These are phyloP conservation scores for Kuschelorhynchus macadamiae DNA, from an alignment of 2,888 invertebrate species.

Conservation along the genomic window DNA sequence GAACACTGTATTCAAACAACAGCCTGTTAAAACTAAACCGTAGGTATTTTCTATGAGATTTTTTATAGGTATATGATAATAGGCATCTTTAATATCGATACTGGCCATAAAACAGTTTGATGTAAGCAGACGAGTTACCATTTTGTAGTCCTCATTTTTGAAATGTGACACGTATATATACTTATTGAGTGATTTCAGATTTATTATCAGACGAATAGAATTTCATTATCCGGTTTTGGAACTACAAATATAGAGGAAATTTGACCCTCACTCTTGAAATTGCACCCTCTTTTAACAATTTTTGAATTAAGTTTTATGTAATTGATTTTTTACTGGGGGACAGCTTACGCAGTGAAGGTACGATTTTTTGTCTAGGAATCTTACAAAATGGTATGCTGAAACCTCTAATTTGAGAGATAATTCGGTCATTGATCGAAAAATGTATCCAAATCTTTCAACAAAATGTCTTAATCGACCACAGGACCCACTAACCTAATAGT, in stretches of 20 bases:
- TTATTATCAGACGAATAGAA: no score
- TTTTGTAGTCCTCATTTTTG: constrained; percentile 55
- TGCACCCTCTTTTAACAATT: background rate
- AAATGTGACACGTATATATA: constrained; percentile 54
- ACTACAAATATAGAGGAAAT: constrained; percentile 5
- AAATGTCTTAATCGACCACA: no score
- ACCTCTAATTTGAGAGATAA: no score
- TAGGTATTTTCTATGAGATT: no score
- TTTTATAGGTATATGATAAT: constrained; percentile 52
- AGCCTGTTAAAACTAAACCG: constrained; percentile 50
- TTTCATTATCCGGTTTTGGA: constrained; percentile 5
- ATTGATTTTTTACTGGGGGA: no score
- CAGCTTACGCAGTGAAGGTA: no score
- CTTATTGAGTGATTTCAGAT: constrained; percentile 49
- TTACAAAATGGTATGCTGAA: no score
- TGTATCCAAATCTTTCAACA: no score
- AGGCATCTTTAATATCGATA: constrained; percentile 52
- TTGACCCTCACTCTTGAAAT: background rate
- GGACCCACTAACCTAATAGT: no score
- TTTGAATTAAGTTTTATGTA: no score
- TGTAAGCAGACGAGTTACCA: constrained; percentile 39
- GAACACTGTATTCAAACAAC: constrained; percentile 54
- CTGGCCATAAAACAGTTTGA: constrained; percentile 36
- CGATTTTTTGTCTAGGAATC: no score
- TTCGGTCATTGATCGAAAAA: no score